A percentile compares a stretch with the other conserved stretches of the same genome.
These are phyloP conservation scores for Drosophila novamexicana DNA, from an alignment of 1,140 invertebrate genomes.

Conservation along the genomic window DNA sequence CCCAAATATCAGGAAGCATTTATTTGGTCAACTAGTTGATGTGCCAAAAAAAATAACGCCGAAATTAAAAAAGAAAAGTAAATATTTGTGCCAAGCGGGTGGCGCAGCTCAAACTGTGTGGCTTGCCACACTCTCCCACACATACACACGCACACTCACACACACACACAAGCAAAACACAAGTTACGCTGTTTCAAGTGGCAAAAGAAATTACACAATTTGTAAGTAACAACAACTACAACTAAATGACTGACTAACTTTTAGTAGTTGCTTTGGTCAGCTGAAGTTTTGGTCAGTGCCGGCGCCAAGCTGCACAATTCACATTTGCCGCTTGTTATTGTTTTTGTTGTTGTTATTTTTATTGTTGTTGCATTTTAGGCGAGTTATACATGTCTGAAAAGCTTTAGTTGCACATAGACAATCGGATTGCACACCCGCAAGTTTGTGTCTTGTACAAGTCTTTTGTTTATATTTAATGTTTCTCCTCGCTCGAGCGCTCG, in stretches of 20 bases:
- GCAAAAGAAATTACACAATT: conserved; percentile 35
- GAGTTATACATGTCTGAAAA: conserved; percentile 13
- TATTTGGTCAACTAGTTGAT: conserved; percentile 20
- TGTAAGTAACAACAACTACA: conserved; percentile 24
- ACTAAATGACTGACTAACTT: conserved; percentile 47
- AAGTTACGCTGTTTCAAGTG: conserved; percentile 23
- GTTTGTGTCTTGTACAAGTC: conserved; percentile 71
- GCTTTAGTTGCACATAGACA: conserved; percentile 1
- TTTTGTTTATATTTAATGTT: conserved; percentile 61
- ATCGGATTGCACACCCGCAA: conserved; percentile 38
- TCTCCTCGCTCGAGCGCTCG: conserved; percentile 36
- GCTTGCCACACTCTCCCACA: conserved; percentile 18
- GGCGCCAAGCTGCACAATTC: conserved; percentile 54
- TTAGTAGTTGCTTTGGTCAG: conserved; percentile 41
- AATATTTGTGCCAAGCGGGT: conserved; percentile 33
- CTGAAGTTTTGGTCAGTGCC: conserved; percentile 44
- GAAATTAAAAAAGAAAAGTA: conserved; percentile 21
- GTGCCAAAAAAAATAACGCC: conserved; percentile 16
- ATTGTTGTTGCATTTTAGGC: conserved; percentile 48
- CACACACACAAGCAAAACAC: background rate
- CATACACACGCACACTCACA: conserved; percentile 2
- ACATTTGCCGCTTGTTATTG: conserved; percentile 5
- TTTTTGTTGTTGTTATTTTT: conserved; percentile 22
- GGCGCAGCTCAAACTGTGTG: conserved; percentile 37
- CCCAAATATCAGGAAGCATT: conserved; percentile 36